phyloP scores from a whole-genome alignment of 2,888 invertebrate genomes.

The Drosophila borborema region DNA sequence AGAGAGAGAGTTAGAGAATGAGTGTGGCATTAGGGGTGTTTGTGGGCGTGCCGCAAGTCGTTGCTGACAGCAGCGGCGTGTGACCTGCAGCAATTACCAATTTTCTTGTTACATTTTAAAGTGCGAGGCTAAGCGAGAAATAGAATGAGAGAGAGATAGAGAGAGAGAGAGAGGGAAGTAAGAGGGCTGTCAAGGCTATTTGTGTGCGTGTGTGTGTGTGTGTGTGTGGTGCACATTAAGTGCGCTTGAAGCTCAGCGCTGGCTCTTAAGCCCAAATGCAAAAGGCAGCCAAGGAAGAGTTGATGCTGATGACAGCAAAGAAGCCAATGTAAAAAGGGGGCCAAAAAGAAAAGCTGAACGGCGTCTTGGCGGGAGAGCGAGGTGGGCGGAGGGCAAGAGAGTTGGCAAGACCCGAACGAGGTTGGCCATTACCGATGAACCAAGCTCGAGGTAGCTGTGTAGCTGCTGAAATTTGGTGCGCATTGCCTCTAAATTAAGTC shows the following conservation, averaged over 20 bases:
- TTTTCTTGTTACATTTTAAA: conserved; percentile 73
- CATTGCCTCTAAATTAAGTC: conserved; percentile 42
- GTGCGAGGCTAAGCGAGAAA: conserved; percentile 35
- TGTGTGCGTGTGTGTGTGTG: conserved; percentile 33
- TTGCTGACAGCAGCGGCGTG: conserved; percentile 56
- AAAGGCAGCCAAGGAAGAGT: conserved; percentile 41
- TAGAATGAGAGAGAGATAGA: neutral
- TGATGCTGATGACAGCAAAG: conserved; percentile 51
- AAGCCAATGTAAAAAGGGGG: conserved; percentile 24
- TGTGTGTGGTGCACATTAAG: conserved; percentile 62
- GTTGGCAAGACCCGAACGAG: conserved; percentile 13
- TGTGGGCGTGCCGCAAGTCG: conserved; percentile 46
- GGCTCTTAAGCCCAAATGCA: conserved; percentile 58
- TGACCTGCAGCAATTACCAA: conserved; percentile 78
- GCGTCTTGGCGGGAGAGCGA: neutral
- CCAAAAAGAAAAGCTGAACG: neutral
- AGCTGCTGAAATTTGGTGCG: conserved; percentile 10
- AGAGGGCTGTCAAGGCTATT: neutral
- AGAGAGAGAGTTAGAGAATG: conserved; percentile 11
- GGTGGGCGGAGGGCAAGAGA: neutral
- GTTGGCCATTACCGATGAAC: conserved; percentile 35
- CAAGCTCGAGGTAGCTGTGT: neutral
- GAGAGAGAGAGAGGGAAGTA: neutral
- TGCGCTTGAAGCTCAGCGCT: conserved; percentile 56
- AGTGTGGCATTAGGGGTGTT: conserved; percentile 30